These are phyloP conservation scores for Limnephilus auricula DNA, from an alignment of 2,888 invertebrate genomes.

Conservation along the genomic window DNA sequence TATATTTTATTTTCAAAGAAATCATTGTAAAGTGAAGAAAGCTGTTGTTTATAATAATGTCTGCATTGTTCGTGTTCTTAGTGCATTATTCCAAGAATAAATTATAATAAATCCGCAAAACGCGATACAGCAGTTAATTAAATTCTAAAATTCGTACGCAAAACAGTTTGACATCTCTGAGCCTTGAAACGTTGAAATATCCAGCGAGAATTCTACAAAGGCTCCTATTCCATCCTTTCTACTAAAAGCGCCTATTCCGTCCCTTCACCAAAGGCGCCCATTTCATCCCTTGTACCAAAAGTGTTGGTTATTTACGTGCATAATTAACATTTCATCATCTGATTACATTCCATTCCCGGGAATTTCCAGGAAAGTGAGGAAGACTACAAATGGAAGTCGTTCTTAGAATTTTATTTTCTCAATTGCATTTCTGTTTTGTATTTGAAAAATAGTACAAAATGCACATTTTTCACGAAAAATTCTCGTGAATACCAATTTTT, in stretches of 20 bases:
- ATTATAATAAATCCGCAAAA: not conserved
- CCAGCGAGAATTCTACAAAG: not conserved
- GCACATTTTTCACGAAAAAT: not conserved
- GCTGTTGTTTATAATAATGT: too few relatives aligned
- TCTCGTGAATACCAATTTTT: not conserved
- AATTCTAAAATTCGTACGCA: not conserved
- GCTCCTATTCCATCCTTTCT: not conserved
- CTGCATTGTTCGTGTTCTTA: not conserved
- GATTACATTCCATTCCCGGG: conserved; percentile 45
- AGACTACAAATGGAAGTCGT: not conserved
- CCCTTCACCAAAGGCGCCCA: not conserved
- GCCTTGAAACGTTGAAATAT: not conserved
- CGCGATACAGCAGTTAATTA: not conserved
- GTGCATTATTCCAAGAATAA: not conserved
- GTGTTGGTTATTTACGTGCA: conserved; percentile 49
- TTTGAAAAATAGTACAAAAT: not conserved
- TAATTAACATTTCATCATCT: conserved; percentile 55
- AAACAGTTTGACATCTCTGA: conserved; percentile 20
- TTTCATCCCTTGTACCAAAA: conserved; percentile 26
- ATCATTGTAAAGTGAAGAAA: too few relatives aligned
- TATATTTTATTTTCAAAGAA: not conserved
- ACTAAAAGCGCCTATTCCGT: too few relatives aligned
- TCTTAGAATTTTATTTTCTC: not conserved
- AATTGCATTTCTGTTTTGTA: not conserved
- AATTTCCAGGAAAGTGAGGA: not conserved